Base-by-base conservation (phyloP, 1,140 invertebrate species). In the Lordiphosa collinella region DNA sequence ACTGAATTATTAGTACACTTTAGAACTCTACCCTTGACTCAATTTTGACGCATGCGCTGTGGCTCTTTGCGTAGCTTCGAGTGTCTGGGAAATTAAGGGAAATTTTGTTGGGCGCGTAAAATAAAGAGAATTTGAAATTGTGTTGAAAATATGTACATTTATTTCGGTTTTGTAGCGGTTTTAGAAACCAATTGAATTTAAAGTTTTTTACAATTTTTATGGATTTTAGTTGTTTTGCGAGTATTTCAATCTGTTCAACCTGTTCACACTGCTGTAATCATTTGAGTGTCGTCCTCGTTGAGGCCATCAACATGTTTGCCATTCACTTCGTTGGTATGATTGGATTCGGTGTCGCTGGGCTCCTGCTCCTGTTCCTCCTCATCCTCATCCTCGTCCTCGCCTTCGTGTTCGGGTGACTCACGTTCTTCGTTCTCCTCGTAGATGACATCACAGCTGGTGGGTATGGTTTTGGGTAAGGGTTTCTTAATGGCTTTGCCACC, bases 401-500 rank as follows among this genome's bases (percentile, higher is more conserved):
- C 63, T 2, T 58, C 59, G 4, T 73, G 73, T 13, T 86, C 87
- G 9, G 87, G 80, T 7, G 85, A 74, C 3, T 87, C 80, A 2
- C 84, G 72, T 43, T 89, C 87, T 49, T 89, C 87, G 60, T 86
- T 85, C 31, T 88, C 87, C 61, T 89, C 88, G 51, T 89, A 89
- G 46, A 89, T 89, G 46, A 89, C 88, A 63, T 89, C 88, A 75
- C 88, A 89, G 68, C 67, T 88, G 67, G 73, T 88, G 56, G 87
- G 64, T 56, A 88, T 66, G 14, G 84, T 84, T 47, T 88, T 88
- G 8, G 87, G 80, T 40, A 87, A 87, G 7, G 87, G 87, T 34
- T 89, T 89, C 43, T 86, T 78, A 0, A 75, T 40, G 2, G 70
- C n/a, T 10, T 63, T 62, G 0, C 52, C 37, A 31, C 44, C 34